Evolutionary conservation across 2,113 vertebrate genomes (phyloP).

Genomic region (Mustela nigripes): DNA sequence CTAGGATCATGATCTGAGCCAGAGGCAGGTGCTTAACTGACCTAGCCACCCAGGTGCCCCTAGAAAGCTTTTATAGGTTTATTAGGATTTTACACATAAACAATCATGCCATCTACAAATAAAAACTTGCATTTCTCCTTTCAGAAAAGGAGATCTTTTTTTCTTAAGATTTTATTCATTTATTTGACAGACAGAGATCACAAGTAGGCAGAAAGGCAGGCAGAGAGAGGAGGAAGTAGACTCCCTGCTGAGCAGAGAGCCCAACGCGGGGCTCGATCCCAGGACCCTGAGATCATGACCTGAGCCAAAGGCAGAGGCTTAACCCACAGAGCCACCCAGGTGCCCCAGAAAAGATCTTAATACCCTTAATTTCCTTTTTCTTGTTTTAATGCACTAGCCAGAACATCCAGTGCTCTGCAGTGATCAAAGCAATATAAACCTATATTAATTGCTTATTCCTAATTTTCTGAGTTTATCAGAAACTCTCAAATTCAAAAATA

Average conservation of each 20-base stretch:
- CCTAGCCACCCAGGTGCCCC: not conserved
- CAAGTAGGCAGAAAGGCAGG: too few species aligned
- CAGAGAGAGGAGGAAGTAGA: too few species aligned
- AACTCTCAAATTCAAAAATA: not conserved
- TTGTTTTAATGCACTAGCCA: not conserved
- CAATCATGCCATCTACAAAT: not conserved
- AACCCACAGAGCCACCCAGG: too few species aligned
- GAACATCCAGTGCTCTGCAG: not conserved
- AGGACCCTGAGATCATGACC: too few species aligned
- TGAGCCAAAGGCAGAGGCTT: too few species aligned
- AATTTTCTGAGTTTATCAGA: constrained; percentile 33
- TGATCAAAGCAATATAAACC: not conserved
- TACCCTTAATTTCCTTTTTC: not conserved
- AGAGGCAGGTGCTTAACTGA: not conserved
- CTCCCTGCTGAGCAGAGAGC: too few species aligned
- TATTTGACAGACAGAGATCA: too few species aligned
- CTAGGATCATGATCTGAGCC: not conserved
- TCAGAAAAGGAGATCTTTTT: not conserved
- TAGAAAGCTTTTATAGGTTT: not conserved
- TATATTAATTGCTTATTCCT: not conserved
- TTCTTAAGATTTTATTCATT: too few species aligned
- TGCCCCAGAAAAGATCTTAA: not conserved
- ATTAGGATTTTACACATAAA: constrained; percentile 1
- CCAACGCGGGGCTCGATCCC: too few species aligned
- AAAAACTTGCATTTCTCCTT: not conserved